A percentile compares a stretch with the other conserved stretches of the same genome.
These are phyloP conservation scores for Druon quercuslanigerum DNA, from an alignment of 1,140 invertebrate species.

Conservation along the genomic window DNA sequence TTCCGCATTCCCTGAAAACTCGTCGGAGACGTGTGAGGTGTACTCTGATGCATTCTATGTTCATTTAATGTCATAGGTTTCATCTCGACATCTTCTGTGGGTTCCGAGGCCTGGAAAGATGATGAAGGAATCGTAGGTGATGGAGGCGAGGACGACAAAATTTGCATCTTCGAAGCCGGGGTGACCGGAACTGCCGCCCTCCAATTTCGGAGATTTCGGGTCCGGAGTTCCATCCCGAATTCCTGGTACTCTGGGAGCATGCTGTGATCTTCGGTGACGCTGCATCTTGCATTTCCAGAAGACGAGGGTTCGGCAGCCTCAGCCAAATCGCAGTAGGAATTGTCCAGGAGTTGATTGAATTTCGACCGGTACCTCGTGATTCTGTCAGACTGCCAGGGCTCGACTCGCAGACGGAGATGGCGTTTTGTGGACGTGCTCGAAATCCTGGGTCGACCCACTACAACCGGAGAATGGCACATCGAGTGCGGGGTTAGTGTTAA, in stretches of 20 bases:
- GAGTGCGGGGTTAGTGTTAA: conserved; percentile 58
- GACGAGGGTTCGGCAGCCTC: conserved; percentile 16
- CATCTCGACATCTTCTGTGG: conserved; percentile 58
- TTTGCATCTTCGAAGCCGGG: conserved; percentile 47
- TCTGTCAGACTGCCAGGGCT: conserved; percentile 51
- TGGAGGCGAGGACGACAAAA: conserved; percentile 57
- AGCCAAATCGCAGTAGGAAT: conserved; percentile 34
- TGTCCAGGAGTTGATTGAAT: conserved; percentile 34
- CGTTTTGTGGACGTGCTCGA: conserved; percentile 50
- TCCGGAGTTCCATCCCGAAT: conserved; percentile 24
- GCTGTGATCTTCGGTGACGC: conserved; percentile 25
- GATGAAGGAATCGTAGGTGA: conserved; percentile 57
- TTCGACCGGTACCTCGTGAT: conserved; percentile 44
- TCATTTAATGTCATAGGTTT: conserved; percentile 35
- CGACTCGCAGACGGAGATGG: conserved; percentile 45
- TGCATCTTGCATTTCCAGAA: conserved; percentile 34
- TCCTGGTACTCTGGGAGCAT: conserved; percentile 32
- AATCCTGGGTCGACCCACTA: conserved; percentile 41
- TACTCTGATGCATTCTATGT: conserved; percentile 47
- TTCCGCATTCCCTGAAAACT: conserved; percentile 41
- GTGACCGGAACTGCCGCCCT: conserved; percentile 47
- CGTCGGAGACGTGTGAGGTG: conserved; percentile 57
- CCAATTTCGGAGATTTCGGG: conserved; percentile 36
- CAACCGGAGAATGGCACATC: conserved; percentile 36
- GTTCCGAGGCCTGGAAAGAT: conserved; percentile 42